Evolutionary conservation across 2,888 invertebrate species (phyloP).

Genomic region (Lymantria monacha): DNA sequence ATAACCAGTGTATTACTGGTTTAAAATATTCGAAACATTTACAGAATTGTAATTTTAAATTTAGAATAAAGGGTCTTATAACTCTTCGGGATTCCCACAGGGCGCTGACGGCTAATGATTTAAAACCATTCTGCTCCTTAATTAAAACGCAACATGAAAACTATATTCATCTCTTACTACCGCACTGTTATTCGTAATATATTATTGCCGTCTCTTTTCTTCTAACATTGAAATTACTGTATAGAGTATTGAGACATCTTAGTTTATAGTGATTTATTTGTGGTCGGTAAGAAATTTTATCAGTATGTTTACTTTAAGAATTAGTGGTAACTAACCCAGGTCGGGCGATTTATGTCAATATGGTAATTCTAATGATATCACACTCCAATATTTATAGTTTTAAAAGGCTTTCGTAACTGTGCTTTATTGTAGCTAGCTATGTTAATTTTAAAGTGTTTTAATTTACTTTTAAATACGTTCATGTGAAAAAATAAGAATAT

Average conservation of each 20-base stretch:
- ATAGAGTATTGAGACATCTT: slow-evolving; percentile 75
- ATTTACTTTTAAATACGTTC: neutral
- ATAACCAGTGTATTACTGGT: slow-evolving; percentile 48
- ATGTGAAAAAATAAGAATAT: no score
- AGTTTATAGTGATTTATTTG: slow-evolving; percentile 69
- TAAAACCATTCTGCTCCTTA: slow-evolving; percentile 72
- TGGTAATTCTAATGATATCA: slow-evolving; percentile 64
- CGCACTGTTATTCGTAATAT: slow-evolving; percentile 23
- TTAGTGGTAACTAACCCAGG: slow-evolving; percentile 68
- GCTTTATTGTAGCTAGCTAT: slow-evolving; percentile 22
- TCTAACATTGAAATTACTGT: slow-evolving; percentile 55
- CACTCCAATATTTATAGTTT: slow-evolving; percentile 44
- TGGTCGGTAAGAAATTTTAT: slow-evolving; percentile 65
- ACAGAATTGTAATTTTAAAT: slow-evolving; percentile 80
- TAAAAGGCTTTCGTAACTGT: slow-evolving; percentile 28
- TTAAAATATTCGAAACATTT: slow-evolving; percentile 72
- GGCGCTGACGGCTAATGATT: slow-evolving; percentile 79
- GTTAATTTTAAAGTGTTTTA: slow-evolving; percentile 7
- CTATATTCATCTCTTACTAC: slow-evolving; percentile 50
- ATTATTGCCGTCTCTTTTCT: slow-evolving; percentile 41
- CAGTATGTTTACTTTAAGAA: slow-evolving; percentile 79
- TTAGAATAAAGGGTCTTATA: slow-evolving; percentile 80
- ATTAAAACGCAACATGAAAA: slow-evolving; percentile 64
- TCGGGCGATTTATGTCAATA: slow-evolving; percentile 61
- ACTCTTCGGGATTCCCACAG: slow-evolving; percentile 79